Conservation (phyloP, 2,113 vertebrate species). For the Pheucticus melanocephalus region DNA sequence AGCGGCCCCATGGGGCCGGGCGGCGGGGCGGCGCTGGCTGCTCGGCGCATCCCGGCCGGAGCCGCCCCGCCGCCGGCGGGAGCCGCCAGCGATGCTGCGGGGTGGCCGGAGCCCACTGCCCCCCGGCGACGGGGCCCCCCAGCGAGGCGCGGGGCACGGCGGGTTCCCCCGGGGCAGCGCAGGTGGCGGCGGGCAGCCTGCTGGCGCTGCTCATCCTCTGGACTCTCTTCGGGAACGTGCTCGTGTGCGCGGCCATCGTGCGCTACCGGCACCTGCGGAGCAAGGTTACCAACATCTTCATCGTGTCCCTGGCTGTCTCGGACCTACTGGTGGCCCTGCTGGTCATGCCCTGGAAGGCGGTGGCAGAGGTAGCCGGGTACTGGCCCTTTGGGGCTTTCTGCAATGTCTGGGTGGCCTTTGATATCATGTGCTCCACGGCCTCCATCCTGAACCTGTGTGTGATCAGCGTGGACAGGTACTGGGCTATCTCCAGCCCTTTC, state of each 20-base stretch:
- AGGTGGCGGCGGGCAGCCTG: constrained; percentile 83
- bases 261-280: constrained; percentile 86
- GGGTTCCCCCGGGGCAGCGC: constrained; percentile 41
- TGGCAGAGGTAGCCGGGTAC: constrained; percentile 88
- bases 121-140: background rate
- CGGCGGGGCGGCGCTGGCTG: too few relatives aligned
- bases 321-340: constrained; percentile 91
- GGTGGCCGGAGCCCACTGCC: background rate
- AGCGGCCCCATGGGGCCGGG: too few relatives aligned
- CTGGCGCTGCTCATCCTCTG: constrained; percentile 88
- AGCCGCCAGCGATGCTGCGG: background rate
- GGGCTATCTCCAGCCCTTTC: constrained; percentile 95
- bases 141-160: background rate
- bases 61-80: background rate
- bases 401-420: constrained; percentile 93
- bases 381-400: constrained; percentile 97
- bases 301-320: constrained; percentile 90
- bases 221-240: constrained; percentile 89
- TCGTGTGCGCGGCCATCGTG: constrained; percentile 89
- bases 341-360: constrained; percentile 98
- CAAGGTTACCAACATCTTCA: constrained; percentile 93
- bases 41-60: too few relatives aligned
- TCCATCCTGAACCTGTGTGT: constrained; percentile 95
- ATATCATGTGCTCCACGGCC: constrained; percentile 97
- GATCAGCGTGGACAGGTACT: constrained; percentile 94